Base-by-base conservation (phyloP, 2,888 invertebrate species). In the Geophilus truncorum region DNA sequence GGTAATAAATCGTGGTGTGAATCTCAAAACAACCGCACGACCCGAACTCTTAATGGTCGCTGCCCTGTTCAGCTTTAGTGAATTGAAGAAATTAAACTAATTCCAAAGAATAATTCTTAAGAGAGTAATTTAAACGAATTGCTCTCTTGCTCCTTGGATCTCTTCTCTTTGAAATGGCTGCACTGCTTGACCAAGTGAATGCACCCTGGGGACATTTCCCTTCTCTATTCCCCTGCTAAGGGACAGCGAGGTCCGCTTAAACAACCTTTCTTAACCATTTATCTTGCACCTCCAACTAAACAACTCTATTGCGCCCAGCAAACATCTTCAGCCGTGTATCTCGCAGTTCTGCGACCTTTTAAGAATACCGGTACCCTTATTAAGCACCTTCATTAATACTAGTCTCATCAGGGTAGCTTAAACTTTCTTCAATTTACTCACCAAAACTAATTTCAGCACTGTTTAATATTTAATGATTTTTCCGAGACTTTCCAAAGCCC, bases 61-160 rank as follows among this genome's bases (percentile, higher is more conserved):
- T 45, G 45, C 12, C 45, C 5, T 45, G 70, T 70, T 70, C 70
- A 70, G 28, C 70, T 70, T 70, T 70, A 70, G 70, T 28, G 70
- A 70, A 70, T 70, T 70, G 70, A 28, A 21, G 23, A 78, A 78
- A 78, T 78, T 78, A 78, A 78, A 78, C 78, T 78, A 78, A 78
- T 78, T 78, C 78, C 45, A 40, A 45, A 40, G 78, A 78, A 78
- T 78, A 78, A 78, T 78, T 78, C 78, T 78, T 45, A 1, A 23
- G 78, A 78, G 78, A 78, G 78, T 78, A 78, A 78, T 78, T 78
- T 78, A 78, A 78, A 78, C 40, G 40, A 28, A 78, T 78, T 78
- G 78, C 78, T 40, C 77, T 77, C 77, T 32, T 70, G 70, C 70
- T 23, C 70, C 70, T 70, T 70, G 25, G 70, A 28, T 70, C 28